phyloP scores from a whole-genome alignment of 2,113 vertebrate genomes.

The Lophius piscatorius region DNA sequence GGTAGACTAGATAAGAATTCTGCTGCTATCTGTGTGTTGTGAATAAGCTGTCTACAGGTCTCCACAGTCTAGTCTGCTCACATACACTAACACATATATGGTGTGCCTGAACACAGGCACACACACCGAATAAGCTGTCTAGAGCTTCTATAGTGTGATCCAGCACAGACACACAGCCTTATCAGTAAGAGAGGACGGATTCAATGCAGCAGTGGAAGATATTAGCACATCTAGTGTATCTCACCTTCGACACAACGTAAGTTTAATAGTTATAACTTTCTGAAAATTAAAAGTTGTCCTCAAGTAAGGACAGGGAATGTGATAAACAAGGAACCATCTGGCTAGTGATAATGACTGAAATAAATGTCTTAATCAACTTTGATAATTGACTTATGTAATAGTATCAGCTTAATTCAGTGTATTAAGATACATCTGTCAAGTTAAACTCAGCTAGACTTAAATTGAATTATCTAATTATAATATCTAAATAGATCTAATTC shows the following conservation, averaged over 20 bases:
- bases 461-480: too few relatives aligned
- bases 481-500: too few relatives aligned
- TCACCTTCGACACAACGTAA: conserved; percentile 49
- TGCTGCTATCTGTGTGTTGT: conserved; percentile 70
- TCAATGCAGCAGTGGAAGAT: conserved; percentile 51
- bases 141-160: conserved; percentile 40
- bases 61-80: conserved; percentile 50
- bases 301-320: conserved; percentile 2
- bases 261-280: conserved; percentile 48
- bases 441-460: too few relatives aligned
- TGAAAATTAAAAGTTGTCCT: conserved; percentile 48
- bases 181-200: conserved; percentile 51
- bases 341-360: too few relatives aligned
- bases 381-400: too few relatives aligned
- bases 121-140: conserved; percentile 49
- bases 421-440: too few relatives aligned
- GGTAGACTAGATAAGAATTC: conserved; percentile 67
- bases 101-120: conserved; percentile 15
- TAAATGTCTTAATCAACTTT: too few relatives aligned
- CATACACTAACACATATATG: conserved; percentile 42
- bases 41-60: conserved; percentile 75
- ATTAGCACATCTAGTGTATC: conserved; percentile 63
- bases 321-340: neutral
- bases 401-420: too few relatives aligned
- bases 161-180: conserved; percentile 42